Evolutionary conservation across 2,888 invertebrate species (phyloP).

Genomic region (Amorpha juglandis): DNA sequence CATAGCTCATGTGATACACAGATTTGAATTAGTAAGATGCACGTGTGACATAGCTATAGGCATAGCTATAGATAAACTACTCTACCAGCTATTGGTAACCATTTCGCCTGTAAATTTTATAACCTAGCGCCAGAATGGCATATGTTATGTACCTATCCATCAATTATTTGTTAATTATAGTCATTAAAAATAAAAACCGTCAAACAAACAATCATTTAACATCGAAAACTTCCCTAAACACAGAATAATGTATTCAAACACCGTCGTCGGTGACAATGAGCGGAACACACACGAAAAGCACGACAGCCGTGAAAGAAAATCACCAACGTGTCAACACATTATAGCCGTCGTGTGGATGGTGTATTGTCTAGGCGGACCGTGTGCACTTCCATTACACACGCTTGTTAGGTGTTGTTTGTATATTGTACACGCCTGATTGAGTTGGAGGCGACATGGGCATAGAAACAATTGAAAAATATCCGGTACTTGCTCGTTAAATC

Average conservation of each 20-base stretch:
- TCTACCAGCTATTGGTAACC: background rate
- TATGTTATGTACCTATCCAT: too few species aligned
- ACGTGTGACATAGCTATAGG: too few species aligned
- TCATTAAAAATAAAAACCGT: too few species aligned
- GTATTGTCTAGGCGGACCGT: conserved; percentile 17
- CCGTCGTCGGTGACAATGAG: background rate
- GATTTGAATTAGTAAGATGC: too few species aligned
- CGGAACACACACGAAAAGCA: conserved; percentile 1
- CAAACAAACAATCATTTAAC: background rate
- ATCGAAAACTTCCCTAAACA: background rate
- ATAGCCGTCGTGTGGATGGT: background rate
- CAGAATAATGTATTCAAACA: conserved; percentile 9
- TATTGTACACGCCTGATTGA: background rate
- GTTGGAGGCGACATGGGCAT: background rate
- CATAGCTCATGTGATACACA: too few species aligned
- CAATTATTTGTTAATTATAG: too few species aligned
- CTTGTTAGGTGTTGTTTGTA: background rate
- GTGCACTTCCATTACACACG: conserved; percentile 15
- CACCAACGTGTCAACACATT: conserved; percentile 17
- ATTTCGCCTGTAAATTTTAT: too few species aligned
- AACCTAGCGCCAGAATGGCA: too few species aligned
- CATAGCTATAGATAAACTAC: too few species aligned
- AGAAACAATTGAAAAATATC: too few species aligned
- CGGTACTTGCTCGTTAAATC: too few species aligned
- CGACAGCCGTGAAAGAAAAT: conserved; percentile 12